Base-by-base conservation (phyloP, 2,888 invertebrate species). In the Agrotis puta region DNA sequence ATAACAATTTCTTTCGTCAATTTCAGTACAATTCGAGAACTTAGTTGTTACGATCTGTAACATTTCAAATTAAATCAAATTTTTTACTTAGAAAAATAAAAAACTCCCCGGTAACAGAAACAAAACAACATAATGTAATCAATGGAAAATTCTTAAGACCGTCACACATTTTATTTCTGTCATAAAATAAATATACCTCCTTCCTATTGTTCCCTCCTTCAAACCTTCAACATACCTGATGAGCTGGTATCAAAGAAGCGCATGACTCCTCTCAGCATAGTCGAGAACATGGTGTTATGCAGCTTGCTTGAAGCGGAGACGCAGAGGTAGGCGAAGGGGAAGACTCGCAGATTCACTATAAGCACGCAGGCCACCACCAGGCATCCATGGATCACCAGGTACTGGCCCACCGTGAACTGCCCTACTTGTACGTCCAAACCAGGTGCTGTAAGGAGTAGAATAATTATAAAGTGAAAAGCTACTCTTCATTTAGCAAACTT, bases 191-290 rank as follows among this genome's bases (percentile, higher is more conserved):
- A 39, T 39, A 11, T 11, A 39, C 39, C 39, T 33, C 33, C 33
- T 33, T 33, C 7, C 33, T 33, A 7, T 33, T 33, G 7, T 33
- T 33, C 39, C 39, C 39, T 39, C 39, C 39, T 39, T 39, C 39
- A 39, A 39, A 39, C 9, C 33, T 33, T n/a, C 56, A 33, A 59
- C n/a, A 74, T 88, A 95, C 96, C 96, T 83, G 97, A 97, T 3
- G 98, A 98, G 91, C 98, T 99, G 0, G 97, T 97, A 87, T 98
- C 98, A 89, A 98, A 99, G 92, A 99, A 99, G 61, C 96, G 85
- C 94, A 96, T 96, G 68, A 96, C 91, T 9, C 96, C 96, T 74
- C 89, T 92, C n/a, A 95, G 90, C 94, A 95, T 94, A 5, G 92
- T 93, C 2, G 92, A 92, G 89, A 98, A 98, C 97, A 98, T 98